These are phyloP conservation scores for Pachycephala philippinensis DNA, from an alignment of 2,113 vertebrate genomes.

Conservation along the genomic window DNA sequence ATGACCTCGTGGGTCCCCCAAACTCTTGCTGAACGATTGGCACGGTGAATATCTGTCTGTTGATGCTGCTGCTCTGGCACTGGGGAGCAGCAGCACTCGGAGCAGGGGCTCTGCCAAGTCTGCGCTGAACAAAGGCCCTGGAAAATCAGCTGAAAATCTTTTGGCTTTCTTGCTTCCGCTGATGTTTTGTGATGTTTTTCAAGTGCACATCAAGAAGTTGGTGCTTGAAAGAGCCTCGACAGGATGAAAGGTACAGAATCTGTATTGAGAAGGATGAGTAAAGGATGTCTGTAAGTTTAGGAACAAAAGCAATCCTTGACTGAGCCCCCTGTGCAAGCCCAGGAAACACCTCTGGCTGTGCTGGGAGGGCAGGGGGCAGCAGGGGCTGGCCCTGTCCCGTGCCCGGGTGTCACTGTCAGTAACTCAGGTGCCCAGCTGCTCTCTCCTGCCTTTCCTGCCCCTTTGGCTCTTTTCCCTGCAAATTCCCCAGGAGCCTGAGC, in stretches of 20 bases:
- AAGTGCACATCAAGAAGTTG: not conserved
- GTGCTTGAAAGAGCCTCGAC: not conserved
- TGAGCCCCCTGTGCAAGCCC: not conserved
- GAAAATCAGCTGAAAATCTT: not conserved
- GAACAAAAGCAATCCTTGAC: rapidly evolving
- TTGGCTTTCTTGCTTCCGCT: not conserved
- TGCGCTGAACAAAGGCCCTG: not conserved
- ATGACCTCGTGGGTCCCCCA: rapidly evolving
- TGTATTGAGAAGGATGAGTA: not conserved
- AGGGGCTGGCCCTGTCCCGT: not conserved
- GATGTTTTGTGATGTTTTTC: not conserved
- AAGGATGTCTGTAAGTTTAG: not conserved
- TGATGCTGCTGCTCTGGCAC: not conserved
- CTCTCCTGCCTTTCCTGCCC: not conserved
- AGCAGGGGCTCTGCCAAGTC: not conserved
- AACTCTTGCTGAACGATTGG: rapidly evolving
- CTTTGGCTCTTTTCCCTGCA: not conserved
- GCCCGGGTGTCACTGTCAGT: rapidly evolving
- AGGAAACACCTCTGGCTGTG: not conserved
- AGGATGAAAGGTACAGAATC: not conserved
- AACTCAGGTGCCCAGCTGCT: rapidly evolving
- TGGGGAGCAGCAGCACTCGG: rapidly evolving
- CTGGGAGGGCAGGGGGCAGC: not conserved
- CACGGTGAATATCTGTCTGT: rapidly evolving
- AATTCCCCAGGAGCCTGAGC: not conserved